phyloP scores from a whole-genome alignment of 1,140 invertebrate genomes.

The Drosophila pallidifrons region DNA sequence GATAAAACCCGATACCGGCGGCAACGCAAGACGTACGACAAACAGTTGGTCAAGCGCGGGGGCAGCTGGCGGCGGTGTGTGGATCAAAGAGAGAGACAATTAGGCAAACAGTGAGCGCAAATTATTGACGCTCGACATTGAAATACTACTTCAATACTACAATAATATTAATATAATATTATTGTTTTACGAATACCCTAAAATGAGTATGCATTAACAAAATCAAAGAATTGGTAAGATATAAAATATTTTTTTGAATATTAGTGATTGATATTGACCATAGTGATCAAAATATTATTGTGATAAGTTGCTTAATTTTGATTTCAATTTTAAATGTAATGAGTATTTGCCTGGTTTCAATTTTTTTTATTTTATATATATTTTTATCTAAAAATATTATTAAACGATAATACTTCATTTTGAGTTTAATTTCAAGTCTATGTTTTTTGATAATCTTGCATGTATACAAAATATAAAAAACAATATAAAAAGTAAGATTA shows the following conservation, averaged over 20 bases:
- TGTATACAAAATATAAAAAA: background rate
- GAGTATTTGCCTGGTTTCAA: too few species aligned
- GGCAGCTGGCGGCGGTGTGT: conserved; percentile 19
- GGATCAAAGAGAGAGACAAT: conserved; percentile 54
- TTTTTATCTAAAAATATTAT: background rate
- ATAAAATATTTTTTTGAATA: background rate
- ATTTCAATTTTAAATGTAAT: too few species aligned
- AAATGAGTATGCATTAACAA: background rate
- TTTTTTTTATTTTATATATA: background rate
- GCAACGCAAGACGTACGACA: conserved; percentile 20
- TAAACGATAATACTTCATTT: too few species aligned
- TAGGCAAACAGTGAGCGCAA: conserved; percentile 69
- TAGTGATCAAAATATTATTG: too few species aligned
- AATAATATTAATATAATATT: conserved; percentile 35
- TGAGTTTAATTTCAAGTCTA: background rate
- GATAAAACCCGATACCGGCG: conserved; percentile 68
- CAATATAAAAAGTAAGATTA: too few species aligned
- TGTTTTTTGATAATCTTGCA: background rate
- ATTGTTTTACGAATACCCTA: conserved; percentile 29
- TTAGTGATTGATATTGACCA: too few species aligned
- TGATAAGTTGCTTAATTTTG: too few species aligned
- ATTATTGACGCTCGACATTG: conserved; percentile 73
- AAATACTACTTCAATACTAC: conserved; percentile 44
- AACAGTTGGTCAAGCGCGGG: conserved; percentile 63
- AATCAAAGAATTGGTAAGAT: background rate